Percentiles rank a stretch among this genome's conserved stretches.
These are phyloP conservation scores for Agrotis segetum DNA, from an alignment of 2,888 invertebrate species.

Conservation along the genomic window DNA sequence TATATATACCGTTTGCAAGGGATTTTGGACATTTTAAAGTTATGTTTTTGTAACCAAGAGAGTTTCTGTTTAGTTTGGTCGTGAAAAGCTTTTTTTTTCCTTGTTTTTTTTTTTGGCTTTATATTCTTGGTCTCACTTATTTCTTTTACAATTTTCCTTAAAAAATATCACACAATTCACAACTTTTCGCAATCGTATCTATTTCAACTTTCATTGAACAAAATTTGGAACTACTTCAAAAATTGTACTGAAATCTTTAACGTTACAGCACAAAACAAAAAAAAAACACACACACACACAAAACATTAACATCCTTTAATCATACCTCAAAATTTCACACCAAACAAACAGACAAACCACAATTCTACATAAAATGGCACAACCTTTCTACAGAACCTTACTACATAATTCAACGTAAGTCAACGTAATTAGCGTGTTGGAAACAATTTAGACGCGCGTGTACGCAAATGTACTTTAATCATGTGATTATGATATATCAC, in stretches of 20 bases:
- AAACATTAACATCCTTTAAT: slow-evolving; percentile 10
- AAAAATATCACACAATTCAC: no score
- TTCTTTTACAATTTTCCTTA: no score
- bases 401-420: slow-evolving; percentile 53
- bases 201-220: no score
- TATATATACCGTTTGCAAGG: slow-evolving; percentile 33
- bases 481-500: slow-evolving; percentile 69
- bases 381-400: slow-evolving; percentile 54
- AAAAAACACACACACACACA: background rate
- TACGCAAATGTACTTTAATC: slow-evolving; percentile 65
- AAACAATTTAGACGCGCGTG: slow-evolving; percentile 70
- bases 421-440: slow-evolving; percentile 70
- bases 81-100: background rate
- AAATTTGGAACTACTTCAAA: no score
- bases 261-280: background rate
- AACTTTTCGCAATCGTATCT: no score
- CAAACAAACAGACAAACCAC: slow-evolving; percentile 24
- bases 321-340: slow-evolving; percentile 15
- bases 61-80: background rate
- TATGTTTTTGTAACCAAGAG: slow-evolving; percentile 14
- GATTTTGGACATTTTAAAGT: slow-evolving; percentile 40
- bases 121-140: no score
- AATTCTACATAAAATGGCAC: slow-evolving; percentile 35
- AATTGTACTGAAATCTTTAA: no score
- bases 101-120: no score